phyloP scores from a whole-genome alignment of 2,888 invertebrate genomes.

The Melikaiella ostensackeni region DNA sequence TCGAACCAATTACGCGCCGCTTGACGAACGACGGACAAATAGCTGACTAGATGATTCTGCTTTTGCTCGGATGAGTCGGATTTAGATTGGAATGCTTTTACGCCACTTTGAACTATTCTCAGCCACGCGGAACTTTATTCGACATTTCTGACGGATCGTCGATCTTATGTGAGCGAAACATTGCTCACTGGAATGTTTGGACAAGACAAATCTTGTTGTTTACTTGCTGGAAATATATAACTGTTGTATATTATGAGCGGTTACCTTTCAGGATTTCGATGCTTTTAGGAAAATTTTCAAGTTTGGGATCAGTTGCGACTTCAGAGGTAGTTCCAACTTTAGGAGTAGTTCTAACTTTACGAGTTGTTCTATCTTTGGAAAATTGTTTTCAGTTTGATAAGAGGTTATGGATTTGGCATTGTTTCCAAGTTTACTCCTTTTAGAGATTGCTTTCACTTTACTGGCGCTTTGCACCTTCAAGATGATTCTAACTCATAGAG shows the following conservation, averaged over 20 bases:
- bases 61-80: slow-evolving; percentile 12
- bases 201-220: slow-evolving; percentile 6
- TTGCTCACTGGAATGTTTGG: not conserved
- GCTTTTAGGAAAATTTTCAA: not conserved
- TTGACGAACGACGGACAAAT: slow-evolving; percentile 41
- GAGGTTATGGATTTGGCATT: no score
- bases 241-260: not conserved
- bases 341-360: not conserved
- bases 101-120: slow-evolving; percentile 6
- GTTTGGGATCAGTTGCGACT: not conserved
- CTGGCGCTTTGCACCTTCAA: no score
- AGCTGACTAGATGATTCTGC: slow-evolving; percentile 18
- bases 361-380: no score
- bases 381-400: no score
- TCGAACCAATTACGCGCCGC: slow-evolving; percentile 52
- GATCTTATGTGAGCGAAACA: not conserved
- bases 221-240: not conserved
- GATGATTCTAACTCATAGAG: no score
- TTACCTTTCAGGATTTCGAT: not conserved
- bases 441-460: no score
- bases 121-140: slow-evolving; percentile 13
- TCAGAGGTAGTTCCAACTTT: not conserved
- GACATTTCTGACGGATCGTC: slow-evolving; percentile 7
- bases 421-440: no score
- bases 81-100: slow-evolving; percentile 18